phyloP scores from a whole-genome alignment of 2,113 vertebrate species.

The Chloropsis hardwickii region DNA sequence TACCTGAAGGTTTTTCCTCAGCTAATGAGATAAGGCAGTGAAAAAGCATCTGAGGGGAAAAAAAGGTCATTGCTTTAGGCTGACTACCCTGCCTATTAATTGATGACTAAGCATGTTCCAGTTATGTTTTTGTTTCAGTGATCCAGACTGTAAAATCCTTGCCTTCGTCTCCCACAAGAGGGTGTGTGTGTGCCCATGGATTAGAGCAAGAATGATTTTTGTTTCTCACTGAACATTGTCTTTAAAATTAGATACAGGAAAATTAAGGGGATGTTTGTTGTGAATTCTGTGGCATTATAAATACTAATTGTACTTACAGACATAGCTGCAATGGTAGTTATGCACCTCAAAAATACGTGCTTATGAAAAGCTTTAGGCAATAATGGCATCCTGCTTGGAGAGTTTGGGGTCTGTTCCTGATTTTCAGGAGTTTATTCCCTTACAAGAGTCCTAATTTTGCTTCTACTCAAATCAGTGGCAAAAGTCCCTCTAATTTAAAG shows the following conservation, averaged over 20 bases:
- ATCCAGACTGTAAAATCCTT: neutral
- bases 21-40: neutral
- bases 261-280: neutral
- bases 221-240: neutral
- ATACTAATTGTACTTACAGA: neutral
- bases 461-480: neutral
- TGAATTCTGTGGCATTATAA: neutral
- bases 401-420: neutral
- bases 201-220: neutral
- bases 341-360: neutral
- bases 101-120: neutral
- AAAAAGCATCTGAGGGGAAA: neutral
- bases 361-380: neutral
- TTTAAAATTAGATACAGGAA: neutral
- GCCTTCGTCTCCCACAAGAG: slow-evolving; percentile 38
- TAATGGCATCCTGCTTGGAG: neutral
- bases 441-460: neutral
- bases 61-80: neutral
- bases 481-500: neutral
- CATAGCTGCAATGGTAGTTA: neutral
- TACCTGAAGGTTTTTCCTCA: neutral
- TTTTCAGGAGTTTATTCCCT: neutral
- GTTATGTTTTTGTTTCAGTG: neutral
- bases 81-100: neutral
- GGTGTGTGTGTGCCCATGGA: neutral